Evolutionary conservation across 2,888 invertebrate species (phyloP), one percentile per base, ranked within the genome.

Genomic region (Coenonympha glycerion): DNA sequence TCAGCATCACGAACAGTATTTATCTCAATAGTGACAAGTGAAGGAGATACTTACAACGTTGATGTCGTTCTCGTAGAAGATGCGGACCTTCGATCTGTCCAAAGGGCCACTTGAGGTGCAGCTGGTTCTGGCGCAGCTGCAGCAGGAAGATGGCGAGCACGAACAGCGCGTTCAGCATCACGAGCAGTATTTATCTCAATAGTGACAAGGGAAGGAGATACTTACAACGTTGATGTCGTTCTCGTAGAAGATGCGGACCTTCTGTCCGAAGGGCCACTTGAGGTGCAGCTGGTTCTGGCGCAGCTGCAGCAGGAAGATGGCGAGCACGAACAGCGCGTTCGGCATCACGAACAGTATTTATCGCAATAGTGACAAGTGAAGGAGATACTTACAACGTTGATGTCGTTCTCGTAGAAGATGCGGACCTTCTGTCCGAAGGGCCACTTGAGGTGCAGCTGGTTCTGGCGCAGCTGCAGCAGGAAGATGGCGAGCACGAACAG

Each of bases 291-390:
- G 91, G 76, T 97, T 97, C 89, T 98, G 98, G 88, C 98, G 96
- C 71, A 97, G 90, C 86, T 99, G 99, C 73, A 99, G 92, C 77
- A 99, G 91, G 89, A 99, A 96, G 59, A 99, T 97, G 69, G 98
- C 95, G 68, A 99, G 90, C 65, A 99, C 97, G 90, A 98, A 99
- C 65, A 99, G 90, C 50, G 98, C 94, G 86, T 99, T 99, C 75
- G 98, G 83, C 98, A 99, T 99, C 88, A 98, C 93, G 89, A 99
- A 98, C 57, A n/a, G n/a, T n/a, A n/a, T n/a, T n/a, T n/a, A n/a
- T n/a, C n/a, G n/a, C n/a, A n/a, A n/a, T n/a, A n/a, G n/a, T n/a
- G n/a, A n/a, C n/a, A 24, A 16, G 18, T 31, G 24, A 15, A 15
- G 6, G 26, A 45, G 5, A 44, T 24, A 71, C 79, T 71, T 52